Base-by-base conservation (phyloP, 2,888 invertebrate species). In the Acleris laterana region DNA sequence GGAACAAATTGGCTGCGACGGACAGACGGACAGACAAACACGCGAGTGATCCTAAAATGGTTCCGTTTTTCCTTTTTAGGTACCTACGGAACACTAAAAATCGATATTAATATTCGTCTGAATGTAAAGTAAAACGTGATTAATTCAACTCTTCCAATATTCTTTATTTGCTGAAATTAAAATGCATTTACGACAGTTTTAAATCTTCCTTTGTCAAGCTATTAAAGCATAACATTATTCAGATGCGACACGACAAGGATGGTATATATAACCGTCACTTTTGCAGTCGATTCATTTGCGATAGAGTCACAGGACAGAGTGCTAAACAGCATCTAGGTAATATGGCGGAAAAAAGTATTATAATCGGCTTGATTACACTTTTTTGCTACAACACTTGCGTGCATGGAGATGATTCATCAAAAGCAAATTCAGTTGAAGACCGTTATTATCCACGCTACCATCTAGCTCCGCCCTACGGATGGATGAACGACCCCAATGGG, bases 401-500 rank as follows among this genome's bases (percentile, higher is more conserved):
- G 13, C 71, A 72, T 4, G 48, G 44, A 9, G 52, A 44, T 13
- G 46, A 52, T 42, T 38, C 38, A 13, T 38, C 13, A 13, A 44
- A 51, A 32, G 13, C 13, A 55, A 22, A 0, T 25, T 13, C 13
- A 9, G 75, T 79, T 2, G 71, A 77, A 5, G 75, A 77, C 11
- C 73, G 76, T 0, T 89, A 76, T 56, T 81, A 81, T 53, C 90
- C 90, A 2, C 76, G 78, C 0, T 91, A 83, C 66, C 93, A 93
- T 58, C 69, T 88, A 25, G 80, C 83, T 3, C 89, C 90, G 0
- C 79, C 78, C 0, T 19, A 70, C 4, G 93, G 93, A 53, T 94
- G 94, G 94, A 91, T 93, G 82, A 94, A 94, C 72, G 94, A 94
- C 64, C 94, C 94, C 0, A 94, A 94, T 62, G 94, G 94, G 5